Base-by-base conservation (phyloP, 2,113 vertebrate species). In the Anseranas semipalmata region DNA sequence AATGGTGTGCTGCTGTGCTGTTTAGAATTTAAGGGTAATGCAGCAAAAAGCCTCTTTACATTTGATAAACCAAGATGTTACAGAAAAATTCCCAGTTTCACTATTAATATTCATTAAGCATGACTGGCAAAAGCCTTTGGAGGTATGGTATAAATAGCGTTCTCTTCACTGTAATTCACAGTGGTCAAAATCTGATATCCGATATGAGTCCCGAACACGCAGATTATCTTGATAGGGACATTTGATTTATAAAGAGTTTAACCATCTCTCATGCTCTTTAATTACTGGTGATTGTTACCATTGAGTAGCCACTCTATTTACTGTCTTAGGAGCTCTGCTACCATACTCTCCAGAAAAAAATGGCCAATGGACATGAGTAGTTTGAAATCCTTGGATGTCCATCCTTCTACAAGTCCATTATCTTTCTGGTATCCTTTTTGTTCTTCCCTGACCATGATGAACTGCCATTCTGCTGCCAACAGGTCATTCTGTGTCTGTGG, bases 61-160 rank as follows among this genome's bases (percentile, higher is more conserved):
- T 95, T 76, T 90, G 39, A 60, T 66, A 89, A 84, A 85, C 28
- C 9, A 68, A 55, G 45, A 62, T 78, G 30, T 93, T 93, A 71
- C 30, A 79, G 90, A 81, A 96, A 92, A 87, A 63, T 70, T 93
- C 76, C 45, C 24, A 37, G 58, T 87, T 94, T 93, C 45, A 52
- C 63, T 90, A 76, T 94, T 87, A 89, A 60, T 96, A 82, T 88
- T 95, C 67, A 92, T 88, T 88, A 80, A 77, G 60, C 43, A 65
- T 90, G 43, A 66, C 91, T 90, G 78, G 52, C 72, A 80, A 53
- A 93, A 79, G 46, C 33, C 45, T 90, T 88, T 60, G 19, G 65
- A 93, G 53, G 30, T 62, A 92, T 87, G 73, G 7, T 59, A 90
- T 89, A 89, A 96, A 92, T 72, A 95, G 58, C 52, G 71, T 85